Conservation (phyloP, 2,113 vertebrate genomes). For the Rhadina sibilatrix region DNA sequence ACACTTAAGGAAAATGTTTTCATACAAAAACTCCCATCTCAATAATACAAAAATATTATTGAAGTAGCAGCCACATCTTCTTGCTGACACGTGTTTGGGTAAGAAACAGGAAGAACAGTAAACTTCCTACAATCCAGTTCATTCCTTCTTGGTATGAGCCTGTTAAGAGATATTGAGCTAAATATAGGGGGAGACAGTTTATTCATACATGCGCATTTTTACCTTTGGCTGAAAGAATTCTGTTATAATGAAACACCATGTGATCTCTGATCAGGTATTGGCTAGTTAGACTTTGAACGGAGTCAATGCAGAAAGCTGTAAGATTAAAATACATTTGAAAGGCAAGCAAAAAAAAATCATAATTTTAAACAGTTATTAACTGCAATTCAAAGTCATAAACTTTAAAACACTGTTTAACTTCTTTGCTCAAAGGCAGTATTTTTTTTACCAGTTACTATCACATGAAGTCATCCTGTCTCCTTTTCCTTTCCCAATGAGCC, state of each 20-base stretch:
- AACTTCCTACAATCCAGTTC: background rate
- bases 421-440: background rate
- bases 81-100: background rate
- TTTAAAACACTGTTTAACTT: background rate
- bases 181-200: background rate
- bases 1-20: background rate
- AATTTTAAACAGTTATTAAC: background rate
- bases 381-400: background rate
- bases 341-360: background rate
- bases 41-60: background rate
- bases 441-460: background rate
- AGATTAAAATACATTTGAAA: constrained; percentile 64
- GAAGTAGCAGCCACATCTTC: background rate
- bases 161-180: background rate
- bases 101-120: background rate
- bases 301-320: constrained; percentile 80
- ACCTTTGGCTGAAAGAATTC: constrained; percentile 94
- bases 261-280: constrained; percentile 88
- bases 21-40: background rate
- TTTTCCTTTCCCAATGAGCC: background rate
- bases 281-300: constrained; percentile 76
- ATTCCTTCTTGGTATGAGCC: background rate
- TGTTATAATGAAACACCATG: constrained; percentile 94
- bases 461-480: background rate
- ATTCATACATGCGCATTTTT: constrained; percentile 47